Evolutionary conservation across 2,113 vertebrate species (phyloP), one percentile per base, ranked within the genome.

Genomic region (Neolamprologus sp.): DNA sequence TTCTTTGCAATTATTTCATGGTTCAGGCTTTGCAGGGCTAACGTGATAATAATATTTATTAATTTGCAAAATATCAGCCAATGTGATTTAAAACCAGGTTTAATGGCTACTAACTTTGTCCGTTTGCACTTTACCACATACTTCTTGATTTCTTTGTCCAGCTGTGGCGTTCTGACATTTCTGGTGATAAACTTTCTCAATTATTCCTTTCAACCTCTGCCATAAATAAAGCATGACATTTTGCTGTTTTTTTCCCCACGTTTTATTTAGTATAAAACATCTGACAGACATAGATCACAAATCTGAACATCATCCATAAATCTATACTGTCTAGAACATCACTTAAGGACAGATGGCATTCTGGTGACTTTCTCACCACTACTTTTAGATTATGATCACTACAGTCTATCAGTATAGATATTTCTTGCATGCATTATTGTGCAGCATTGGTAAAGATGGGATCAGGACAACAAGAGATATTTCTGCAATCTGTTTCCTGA

Each of bases 211-310:
- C 21, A 26, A 45, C 21, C 40, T 45, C 12, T 73, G 37, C 21
- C 3, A 73, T 45, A 26, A 45, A 73, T 73, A 45, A 26, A 45
- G 11, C 21, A 9, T 73, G 21, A 45, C 13, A 26, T 17, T 45
- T 73, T 7, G 5, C 21, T 45, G 4, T 2, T 6, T n/a, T 30
- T 35, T 40, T 7, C 0, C 3, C 4, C 21, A 26, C 1, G 3
- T 60, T 60, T 30, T 45, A 73, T 47, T 26, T 73, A 26, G 21
- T 26, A 47, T 47, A 17, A 75, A 75, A 28, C 68, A 47, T 12
- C 42, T 47, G 23, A 75, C 42, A 26, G 23, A 19, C 40, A 28
- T 75, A 47, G 23, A 28, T 28, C 30, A 65, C 30, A 65, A 65
- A 65, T 71, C 35, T 42, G 11, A 75, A 19, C 14, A 26, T 47